Percentiles rank a stretch among this genome's conserved stretches.
These are phyloP conservation scores for Lates calcarifer DNA, from an alignment of 2,113 vertebrate species.

Conservation along the genomic window DNA sequence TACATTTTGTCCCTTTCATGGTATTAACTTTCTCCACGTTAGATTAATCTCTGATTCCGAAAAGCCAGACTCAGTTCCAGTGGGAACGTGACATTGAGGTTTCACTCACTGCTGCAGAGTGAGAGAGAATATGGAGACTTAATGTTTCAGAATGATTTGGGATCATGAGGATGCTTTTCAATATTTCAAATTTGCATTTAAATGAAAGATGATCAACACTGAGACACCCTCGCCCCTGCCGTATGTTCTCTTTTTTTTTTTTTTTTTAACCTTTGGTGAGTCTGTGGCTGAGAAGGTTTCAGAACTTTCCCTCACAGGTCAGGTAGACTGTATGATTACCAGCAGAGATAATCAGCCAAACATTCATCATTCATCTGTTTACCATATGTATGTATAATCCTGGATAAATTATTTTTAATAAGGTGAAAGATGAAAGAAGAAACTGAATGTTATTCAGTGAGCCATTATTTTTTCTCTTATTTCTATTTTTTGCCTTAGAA, in stretches of 20 bases:
- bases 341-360: too few relatives aligned
- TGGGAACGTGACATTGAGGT: background rate
- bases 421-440: too few relatives aligned
- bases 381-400: too few relatives aligned
- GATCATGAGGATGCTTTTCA: background rate
- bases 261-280: too few relatives aligned
- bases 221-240: background rate
- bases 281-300: background rate
- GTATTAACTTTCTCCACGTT: background rate
- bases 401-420: too few relatives aligned
- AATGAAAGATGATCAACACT: conserved; percentile 21
- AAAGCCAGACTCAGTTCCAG: background rate
- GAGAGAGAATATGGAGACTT: background rate
- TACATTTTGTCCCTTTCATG: background rate
- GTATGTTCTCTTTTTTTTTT: background rate
- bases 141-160: background rate
- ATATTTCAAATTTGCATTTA: conserved; percentile 11
- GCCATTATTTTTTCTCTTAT: background rate
- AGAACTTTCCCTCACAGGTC: too few relatives aligned
- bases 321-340: too few relatives aligned
- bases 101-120: background rate
- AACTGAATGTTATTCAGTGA: too few relatives aligned
- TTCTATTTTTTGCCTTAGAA: background rate
- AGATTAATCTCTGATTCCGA: background rate
- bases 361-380: too few relatives aligned